These are phyloP conservation scores for Phthorimaea operculella DNA, from an alignment of 1,140 invertebrate genomes.

Conservation along the genomic window DNA sequence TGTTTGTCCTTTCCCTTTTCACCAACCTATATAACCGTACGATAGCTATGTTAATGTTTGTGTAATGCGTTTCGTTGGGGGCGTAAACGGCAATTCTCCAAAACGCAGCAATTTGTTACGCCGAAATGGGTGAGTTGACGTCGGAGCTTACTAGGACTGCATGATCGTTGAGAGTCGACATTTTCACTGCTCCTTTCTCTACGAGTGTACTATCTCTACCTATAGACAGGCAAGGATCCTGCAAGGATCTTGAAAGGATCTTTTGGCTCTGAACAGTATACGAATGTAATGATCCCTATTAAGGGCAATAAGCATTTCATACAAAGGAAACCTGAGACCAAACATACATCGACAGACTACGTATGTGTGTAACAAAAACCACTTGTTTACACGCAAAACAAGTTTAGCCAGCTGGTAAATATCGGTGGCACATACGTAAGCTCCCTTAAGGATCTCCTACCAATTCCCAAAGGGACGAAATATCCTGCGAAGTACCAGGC, in stretches of 20 bases:
- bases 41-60: slow-evolving; percentile 6
- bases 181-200: background rate
- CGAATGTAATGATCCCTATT: too few species aligned
- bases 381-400: too few species aligned
- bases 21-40: slow-evolving; percentile 6
- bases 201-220: too few species aligned
- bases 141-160: slow-evolving; percentile 16
- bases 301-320: too few species aligned
- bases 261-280: too few species aligned
- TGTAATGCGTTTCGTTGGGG: slow-evolving; percentile 2
- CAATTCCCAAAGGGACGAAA: slow-evolving; percentile 69
- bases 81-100: slow-evolving; percentile 3
- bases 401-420: too few species aligned
- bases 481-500: slow-evolving; percentile 67
- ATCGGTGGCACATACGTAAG: background rate
- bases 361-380: too few species aligned
- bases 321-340: too few species aligned
- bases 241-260: too few species aligned
- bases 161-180: slow-evolving; percentile 4
- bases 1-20: slow-evolving; percentile 30
- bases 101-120: slow-evolving; percentile 23
- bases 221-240: too few species aligned
- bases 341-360: too few species aligned
- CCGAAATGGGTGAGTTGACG: slow-evolving; percentile 26
- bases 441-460: slow-evolving; percentile 42